Evolutionary conservation across 2,888 invertebrate genomes (phyloP), one percentile per base, ranked within the genome.

Genomic region (Drosophila flavopinicola): DNA sequence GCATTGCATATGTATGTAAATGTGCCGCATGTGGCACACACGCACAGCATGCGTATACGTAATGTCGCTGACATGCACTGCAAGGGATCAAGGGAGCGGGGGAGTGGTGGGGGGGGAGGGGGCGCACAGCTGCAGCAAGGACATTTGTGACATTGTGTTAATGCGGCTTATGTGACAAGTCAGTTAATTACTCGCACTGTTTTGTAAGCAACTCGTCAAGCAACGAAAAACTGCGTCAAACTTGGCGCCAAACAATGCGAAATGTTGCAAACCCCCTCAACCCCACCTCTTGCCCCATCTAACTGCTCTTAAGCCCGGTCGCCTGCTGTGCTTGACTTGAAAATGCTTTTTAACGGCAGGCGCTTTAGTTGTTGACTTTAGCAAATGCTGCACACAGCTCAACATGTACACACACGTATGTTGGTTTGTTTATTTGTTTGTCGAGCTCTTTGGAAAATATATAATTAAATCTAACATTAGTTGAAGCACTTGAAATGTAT

Each of bases 141-240:
- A 77, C 80, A 73, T 85, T 84, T 73, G 73, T 57, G 57, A 67
- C 87, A 87, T 83, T 82, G 84, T 83, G 83, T 87, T 87, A 85
- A 87, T 86, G 87, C 87, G 80, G 85, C 77, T 83, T 79, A 76
- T 83, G 85, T 87, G 87, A 87, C 87, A 87, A 79, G 84, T 65
- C 74, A 83, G 83, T 87, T 83, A 83, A 83, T 87, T 83, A 85
- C 75, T 54, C 54, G 35, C 83, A 52, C 64, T 64, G 76, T 82
- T 76, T 70, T 72, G 61, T 65, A 53, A 56, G 64, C 53, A 56
- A 52, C 63, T 38, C 61, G 58, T 33, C 48, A 15, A 10, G 41
- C 42, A 32, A 25, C 45, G 38, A 64, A 72, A 76, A 76, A 74
- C 59, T 75, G 76, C 67, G 68, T 47, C 72, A 73, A 75, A 58